A percentile compares a stretch with the other conserved stretches of the same genome.
Evolutionary conservation across 2,797 vertebrate genomes (phyloP).

Genomic region (Cyprinella venusta): DNA sequence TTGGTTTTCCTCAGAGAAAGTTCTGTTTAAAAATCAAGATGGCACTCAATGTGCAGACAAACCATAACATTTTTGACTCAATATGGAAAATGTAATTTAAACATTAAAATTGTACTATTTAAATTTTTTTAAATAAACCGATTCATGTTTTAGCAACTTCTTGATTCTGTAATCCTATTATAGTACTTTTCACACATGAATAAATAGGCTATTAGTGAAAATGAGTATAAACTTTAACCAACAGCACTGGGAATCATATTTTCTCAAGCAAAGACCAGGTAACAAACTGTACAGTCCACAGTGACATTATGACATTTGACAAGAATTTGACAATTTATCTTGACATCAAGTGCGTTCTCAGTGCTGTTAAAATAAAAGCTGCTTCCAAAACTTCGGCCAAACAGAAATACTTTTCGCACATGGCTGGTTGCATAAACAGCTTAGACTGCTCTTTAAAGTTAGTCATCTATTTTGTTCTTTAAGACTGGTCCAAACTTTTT

Average conservation of each 20-base stretch:
- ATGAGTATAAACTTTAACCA: no score
- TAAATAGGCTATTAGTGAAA: neutral
- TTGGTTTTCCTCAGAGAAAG: constrained; percentile 42
- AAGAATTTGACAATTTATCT: neutral
- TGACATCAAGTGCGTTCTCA: neutral
- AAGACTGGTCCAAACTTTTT: neutral
- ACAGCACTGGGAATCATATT: no score
- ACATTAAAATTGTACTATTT: neutral
- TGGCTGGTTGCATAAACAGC: neutral
- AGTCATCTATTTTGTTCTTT: no score
- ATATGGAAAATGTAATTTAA: neutral
- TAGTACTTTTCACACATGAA: neutral
- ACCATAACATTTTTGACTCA: neutral
- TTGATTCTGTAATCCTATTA: neutral
- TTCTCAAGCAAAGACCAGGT: neutral
- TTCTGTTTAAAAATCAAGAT: constrained; percentile 37
- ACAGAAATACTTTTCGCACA: neutral
- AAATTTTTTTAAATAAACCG: neutral
- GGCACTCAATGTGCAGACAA: constrained; percentile 25
- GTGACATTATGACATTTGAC: neutral
- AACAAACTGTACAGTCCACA: neutral
- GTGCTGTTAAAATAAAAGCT: neutral
- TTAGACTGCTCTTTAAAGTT: neutral
- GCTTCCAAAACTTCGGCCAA: neutral
- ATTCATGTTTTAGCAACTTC: neutral